phyloP scores from a whole-genome alignment of 2,797 vertebrate species.

The Anisognathus igniventris region DNA sequence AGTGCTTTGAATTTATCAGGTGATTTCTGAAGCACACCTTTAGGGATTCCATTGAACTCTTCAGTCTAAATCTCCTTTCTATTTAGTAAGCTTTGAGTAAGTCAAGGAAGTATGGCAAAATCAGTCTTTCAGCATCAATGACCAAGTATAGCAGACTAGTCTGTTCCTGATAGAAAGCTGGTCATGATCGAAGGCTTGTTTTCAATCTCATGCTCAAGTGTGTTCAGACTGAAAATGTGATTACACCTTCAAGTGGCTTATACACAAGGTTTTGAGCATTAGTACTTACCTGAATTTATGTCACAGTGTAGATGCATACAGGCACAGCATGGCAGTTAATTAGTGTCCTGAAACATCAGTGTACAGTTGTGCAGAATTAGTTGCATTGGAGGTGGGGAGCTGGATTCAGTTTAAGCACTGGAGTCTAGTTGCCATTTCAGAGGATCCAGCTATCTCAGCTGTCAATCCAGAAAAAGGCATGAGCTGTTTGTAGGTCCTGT shows the following conservation, averaged over 20 bases:
- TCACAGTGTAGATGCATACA: not conserved
- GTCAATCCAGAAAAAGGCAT: not conserved
- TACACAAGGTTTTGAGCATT: not conserved
- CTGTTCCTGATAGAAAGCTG: not conserved
- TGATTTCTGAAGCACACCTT: not conserved
- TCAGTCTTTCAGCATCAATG: not conserved
- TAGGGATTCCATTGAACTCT: not conserved
- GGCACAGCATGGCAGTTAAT: not conserved
- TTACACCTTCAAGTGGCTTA: not conserved
- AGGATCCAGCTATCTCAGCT: not conserved
- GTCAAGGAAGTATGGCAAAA: not conserved
- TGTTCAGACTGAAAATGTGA: not conserved
- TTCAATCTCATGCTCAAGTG: not conserved
- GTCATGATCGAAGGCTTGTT: not conserved
- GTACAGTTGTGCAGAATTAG: not conserved
- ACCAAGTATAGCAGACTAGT: not conserved
- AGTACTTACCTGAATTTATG: not conserved
- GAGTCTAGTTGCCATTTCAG: not conserved
- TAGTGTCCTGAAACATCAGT: not conserved
- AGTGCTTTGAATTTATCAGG: not conserved
- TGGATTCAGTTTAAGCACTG: not conserved
- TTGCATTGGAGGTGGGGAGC: not conserved
- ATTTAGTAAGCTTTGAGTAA: not conserved
- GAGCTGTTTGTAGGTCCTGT: slow-evolving; percentile 28
- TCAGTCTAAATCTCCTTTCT: not conserved